Evolutionary conservation across 2,113 vertebrate genomes (phyloP), one percentile per base, ranked within the genome.

Genomic region (Raja brachyura): DNA sequence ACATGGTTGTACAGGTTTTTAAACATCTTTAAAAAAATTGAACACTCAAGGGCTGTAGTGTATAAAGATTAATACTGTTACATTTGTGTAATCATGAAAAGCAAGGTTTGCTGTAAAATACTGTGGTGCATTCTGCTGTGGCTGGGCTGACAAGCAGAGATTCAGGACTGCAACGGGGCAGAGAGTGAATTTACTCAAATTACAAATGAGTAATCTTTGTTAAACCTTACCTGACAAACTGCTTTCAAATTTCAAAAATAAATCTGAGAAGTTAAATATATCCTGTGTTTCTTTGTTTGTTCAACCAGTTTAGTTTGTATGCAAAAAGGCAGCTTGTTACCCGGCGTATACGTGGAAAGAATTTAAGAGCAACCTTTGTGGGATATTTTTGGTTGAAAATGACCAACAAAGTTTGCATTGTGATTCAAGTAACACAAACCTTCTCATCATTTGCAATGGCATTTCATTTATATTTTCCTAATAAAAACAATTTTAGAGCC

Each of bases 221-320:
- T n/a, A 28, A 28, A 73, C 22, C 54, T 59, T 59, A 22, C 70
- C 66, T 92, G 90, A 54, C 68, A 92, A 70, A 48, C 39, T 92
- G 90, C 90, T 92, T 92, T 74, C 14, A 74, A 92, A 73, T 54
- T 48, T 74, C 90, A 74, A 92, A 73, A 73, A 92, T 92, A 92
- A 92, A 92, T 92, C 90, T 54, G 22, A 68, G 68, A 88, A 92
- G 66, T 92, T 74, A 92, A 70, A 92, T 54, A 92, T 54, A 74
- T 54, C 18, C 39, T 18, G 63, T 70, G 31, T 70, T 73, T 73
- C 33, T 48, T 33, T 92, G n/a, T 66, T 68, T 90, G 59, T 74
- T 92, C 90, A 90, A 48, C n/a, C 33, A 25, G 18, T 92, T 92
- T 73, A 25, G 90, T 22, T 73, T 92, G 39, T 92, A 54, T 39